phyloP scores from a whole-genome alignment of 2,888 invertebrate genomes.

The Ophion obscuratus region DNA sequence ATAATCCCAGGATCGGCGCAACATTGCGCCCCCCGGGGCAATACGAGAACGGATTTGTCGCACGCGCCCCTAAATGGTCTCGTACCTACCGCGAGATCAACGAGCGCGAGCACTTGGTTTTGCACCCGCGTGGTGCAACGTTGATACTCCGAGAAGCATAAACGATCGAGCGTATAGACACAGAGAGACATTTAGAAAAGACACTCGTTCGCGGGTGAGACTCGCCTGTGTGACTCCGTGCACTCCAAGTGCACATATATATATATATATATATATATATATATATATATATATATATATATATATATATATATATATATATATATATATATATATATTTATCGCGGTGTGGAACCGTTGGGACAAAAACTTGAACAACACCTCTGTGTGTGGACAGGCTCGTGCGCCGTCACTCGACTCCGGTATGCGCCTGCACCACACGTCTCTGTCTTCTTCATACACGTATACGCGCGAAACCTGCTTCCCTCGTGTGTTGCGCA shows the following conservation, averaged over 20 bases:
- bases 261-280: slow-evolving; percentile 1
- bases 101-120: slow-evolving; percentile 27
- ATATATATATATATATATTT: too few species aligned
- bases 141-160: slow-evolving; percentile 16
- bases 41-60: slow-evolving; percentile 79
- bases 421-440: slow-evolving; percentile 5
- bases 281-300: too few species aligned
- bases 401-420: slow-evolving; percentile 56
- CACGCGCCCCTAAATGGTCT: slow-evolving; percentile 81
- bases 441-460: not conserved
- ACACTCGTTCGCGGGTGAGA: slow-evolving; percentile 52
- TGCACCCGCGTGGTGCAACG: slow-evolving; percentile 14
- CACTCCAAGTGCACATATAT: not conserved
- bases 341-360: slow-evolving; percentile 60
- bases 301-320: slow-evolving; percentile 1
- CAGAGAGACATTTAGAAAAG: not conserved
- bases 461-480: slow-evolving; percentile 17
- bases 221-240: slow-evolving; percentile 33
- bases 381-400: slow-evolving; percentile 69
- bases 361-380: slow-evolving; percentile 73
- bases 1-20: slow-evolving; percentile 75
- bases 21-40: slow-evolving; percentile 57
- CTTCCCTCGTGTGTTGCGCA: slow-evolving; percentile 65
- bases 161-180: slow-evolving; percentile 10
- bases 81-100: slow-evolving; percentile 20